Base-by-base conservation (phyloP, 2,797 vertebrate species). In the Nothura maculosa region DNA sequence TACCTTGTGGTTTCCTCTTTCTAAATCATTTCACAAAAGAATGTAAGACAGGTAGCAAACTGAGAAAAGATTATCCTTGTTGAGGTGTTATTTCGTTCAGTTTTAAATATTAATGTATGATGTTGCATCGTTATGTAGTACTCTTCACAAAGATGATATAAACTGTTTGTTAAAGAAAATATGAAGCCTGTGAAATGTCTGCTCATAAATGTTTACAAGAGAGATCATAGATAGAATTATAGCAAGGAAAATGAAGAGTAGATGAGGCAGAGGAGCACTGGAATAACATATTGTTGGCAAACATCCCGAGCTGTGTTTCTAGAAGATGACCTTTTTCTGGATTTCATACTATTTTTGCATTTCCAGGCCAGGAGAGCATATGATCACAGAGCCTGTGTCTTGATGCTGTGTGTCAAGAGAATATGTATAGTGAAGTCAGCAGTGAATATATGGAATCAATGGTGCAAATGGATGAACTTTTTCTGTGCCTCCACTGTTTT, bases 101-200 rank as follows among this genome's bases (percentile, higher is more conserved):
- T 94, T 92, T 95, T 97, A 97, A 97, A 98, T 97, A 97, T 97
- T 97, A 97, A 96, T 95, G 89, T 68, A 38, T 83, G 89, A 92
- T 97, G 79, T 96, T 97, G 88, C 95, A 94, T 95, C 87, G 76
- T 95, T 97, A 94, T 97, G 87, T 94, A 95, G 81, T 93, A 92
- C 83, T 91, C 73, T 93, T 95, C 90, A 95, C 92, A 93, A 91
- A 90, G 88, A 96, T 89, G 78, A 93, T 96, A 90, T 93, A 93
- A 93, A 85, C 66, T 8, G 20, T 94, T 96, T 94, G 88, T 94
- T 95, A 92, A 91, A 85, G 93, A 93, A 94, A 96, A 92, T 91
- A 88, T 69, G 92, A 96, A 81, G 62, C 81, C 81, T 95, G 94
- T 96, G 95, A 96, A 92, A 96, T 89, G 90, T 90, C 88, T 94